These are phyloP conservation scores for Cerastoderma edule DNA, from an alignment of 2,888 invertebrate genomes.

Conservation along the genomic window DNA sequence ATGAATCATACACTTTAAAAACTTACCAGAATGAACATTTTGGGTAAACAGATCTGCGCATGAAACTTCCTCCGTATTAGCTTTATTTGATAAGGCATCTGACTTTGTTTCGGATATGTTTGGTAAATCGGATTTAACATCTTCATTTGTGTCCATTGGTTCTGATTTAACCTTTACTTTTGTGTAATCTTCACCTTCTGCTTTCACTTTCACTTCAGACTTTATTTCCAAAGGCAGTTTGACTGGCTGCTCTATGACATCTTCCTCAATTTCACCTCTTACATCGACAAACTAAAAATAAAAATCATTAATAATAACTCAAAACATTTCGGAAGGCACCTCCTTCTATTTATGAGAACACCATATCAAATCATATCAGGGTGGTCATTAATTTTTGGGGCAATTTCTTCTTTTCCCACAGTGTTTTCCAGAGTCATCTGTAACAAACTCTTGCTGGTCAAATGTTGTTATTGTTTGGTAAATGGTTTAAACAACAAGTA, in stretches of 20 bases:
- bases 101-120: slow-evolving; percentile 14
- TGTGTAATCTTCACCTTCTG: slow-evolving; percentile 34
- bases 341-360: neutral
- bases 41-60: slow-evolving; percentile 62
- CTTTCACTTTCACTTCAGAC: slow-evolving; percentile 37
- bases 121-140: slow-evolving; percentile 8
- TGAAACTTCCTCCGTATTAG: slow-evolving; percentile 28
- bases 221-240: slow-evolving; percentile 64
- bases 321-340: neutral
- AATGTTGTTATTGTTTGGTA: no score
- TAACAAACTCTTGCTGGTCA: no score
- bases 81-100: slow-evolving; percentile 29
- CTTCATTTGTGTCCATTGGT: slow-evolving; percentile 40
- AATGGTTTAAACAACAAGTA: no score
- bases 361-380: neutral
- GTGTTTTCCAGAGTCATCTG: neutral
- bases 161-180: slow-evolving; percentile 58
- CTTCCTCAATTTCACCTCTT: slow-evolving; percentile 36
- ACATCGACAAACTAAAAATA: slow-evolving; percentile 59
- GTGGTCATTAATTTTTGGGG: neutral
- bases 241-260: slow-evolving; percentile 61
- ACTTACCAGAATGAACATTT: slow-evolving; percentile 20
- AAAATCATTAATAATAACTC: neutral
- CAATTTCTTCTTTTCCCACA: neutral
- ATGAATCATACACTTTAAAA: no score